Conservation (phyloP, 1,140 invertebrate species). For the Papilio xuthus region DNA sequence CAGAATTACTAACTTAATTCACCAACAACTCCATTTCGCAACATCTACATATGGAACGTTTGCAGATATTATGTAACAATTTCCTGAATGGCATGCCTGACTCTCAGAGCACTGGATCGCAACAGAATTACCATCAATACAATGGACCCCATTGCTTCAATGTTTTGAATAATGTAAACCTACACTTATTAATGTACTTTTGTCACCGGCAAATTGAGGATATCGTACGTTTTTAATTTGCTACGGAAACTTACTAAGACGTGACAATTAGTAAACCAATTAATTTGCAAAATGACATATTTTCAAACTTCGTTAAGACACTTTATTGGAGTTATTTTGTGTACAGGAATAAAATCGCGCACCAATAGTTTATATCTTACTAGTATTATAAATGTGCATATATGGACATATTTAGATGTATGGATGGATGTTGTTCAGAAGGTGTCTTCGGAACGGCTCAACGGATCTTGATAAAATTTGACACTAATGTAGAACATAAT, state of each 20-base stretch:
- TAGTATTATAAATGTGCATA: too few relatives aligned
- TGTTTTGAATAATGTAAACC: conserved; percentile 47
- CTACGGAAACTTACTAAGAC: not conserved
- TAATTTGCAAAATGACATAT: too few relatives aligned
- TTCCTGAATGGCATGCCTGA: conserved; percentile 50
- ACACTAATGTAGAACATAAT: too few relatives aligned
- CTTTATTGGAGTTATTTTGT: too few relatives aligned
- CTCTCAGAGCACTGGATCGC: conserved; percentile 52
- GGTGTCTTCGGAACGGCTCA: too few relatives aligned
- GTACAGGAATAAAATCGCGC: too few relatives aligned
- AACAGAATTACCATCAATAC: conserved; percentile 58
- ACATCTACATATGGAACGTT: conserved; percentile 24
- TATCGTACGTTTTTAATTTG: not conserved
- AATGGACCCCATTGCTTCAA: conserved; percentile 51
- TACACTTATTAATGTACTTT: conserved; percentile 53
- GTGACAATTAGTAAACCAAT: not conserved
- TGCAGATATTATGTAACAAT: conserved; percentile 50
- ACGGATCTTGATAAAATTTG: too few relatives aligned
- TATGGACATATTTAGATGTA: too few relatives aligned
- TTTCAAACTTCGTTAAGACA: not conserved
- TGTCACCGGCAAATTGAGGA: not conserved
- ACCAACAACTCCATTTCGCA: conserved; percentile 8
- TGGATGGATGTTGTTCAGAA: too few relatives aligned
- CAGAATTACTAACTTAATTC: conserved; percentile 17
- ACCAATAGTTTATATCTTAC: too few relatives aligned